Conservation (phyloP, 2,113 vertebrate genomes). For the Bubo bubo region DNA sequence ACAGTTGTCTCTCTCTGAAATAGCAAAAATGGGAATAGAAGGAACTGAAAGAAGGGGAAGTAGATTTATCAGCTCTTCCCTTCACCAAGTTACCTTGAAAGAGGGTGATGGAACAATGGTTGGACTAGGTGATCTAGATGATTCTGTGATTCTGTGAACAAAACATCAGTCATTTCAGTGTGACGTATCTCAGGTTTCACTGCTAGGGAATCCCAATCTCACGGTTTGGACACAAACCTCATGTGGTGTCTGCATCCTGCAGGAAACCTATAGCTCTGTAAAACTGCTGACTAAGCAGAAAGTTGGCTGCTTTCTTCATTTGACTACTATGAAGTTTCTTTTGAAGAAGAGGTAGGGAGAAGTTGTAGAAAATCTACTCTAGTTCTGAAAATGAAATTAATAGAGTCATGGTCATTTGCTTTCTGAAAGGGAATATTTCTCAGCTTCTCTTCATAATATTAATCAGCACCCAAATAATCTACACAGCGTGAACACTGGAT, state of each 20-base stretch:
- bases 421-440: neutral
- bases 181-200: neutral
- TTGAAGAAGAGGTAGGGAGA: neutral
- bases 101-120: neutral
- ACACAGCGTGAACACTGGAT: neutral
- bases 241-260: neutral
- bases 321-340: neutral
- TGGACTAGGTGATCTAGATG: no score
- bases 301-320: neutral
- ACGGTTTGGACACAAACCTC: neutral
- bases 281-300: neutral
- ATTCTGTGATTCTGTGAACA: neutral
- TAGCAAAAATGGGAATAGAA: neutral
- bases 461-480: neutral
- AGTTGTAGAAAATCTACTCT: neutral
- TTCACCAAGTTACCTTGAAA: neutral
- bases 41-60: neutral
- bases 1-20: neutral
- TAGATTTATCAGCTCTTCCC: neutral
- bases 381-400: neutral
- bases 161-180: neutral
- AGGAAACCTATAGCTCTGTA: neutral
- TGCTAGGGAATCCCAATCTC: neutral
- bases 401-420: neutral
- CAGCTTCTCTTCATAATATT: neutral